A percentile compares a stretch with the other conserved stretches of the same genome.
Conservation (phyloP, 2,797 vertebrate genomes). For the Scleropages formosus region DNA sequence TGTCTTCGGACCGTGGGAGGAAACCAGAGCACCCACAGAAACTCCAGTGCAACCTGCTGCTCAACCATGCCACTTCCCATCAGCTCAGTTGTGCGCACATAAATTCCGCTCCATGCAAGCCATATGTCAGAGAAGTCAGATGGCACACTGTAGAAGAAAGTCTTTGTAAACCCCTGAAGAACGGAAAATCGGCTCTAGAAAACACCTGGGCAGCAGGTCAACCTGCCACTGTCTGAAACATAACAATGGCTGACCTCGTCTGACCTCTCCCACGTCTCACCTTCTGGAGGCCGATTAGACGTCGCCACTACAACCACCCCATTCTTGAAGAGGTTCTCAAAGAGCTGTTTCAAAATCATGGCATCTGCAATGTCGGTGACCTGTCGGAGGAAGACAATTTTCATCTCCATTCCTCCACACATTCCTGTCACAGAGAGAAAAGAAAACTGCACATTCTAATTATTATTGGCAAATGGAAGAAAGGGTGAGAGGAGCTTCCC, state of each 20-base stretch:
- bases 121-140: too few species aligned
- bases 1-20: too few species aligned
- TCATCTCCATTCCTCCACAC: neutral
- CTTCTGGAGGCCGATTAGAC: slow-evolving; percentile 90
- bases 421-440: neutral
- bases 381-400: slow-evolving; percentile 61
- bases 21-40: too few species aligned
- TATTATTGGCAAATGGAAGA: neutral
- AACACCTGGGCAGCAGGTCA: neutral
- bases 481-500: neutral
- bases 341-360: slow-evolving; percentile 99
- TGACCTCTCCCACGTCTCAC: slow-evolving; percentile 51
- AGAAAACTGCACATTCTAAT: neutral
- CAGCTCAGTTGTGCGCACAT: too few species aligned
- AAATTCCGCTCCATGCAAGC: too few species aligned
- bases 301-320: slow-evolving; percentile 95
- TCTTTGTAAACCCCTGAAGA: too few species aligned
- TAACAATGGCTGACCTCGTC: too few species aligned
- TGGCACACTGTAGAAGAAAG: neutral
- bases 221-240: neutral
- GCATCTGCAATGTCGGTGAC: slow-evolving; percentile 98
- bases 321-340: slow-evolving; percentile 93
- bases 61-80: too few species aligned
- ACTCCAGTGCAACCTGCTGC: too few species aligned
- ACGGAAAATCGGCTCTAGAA: neutral